These are phyloP conservation scores for Opisthocomus hoazin DNA, from an alignment of 2,113 vertebrate species.

Conservation along the genomic window DNA sequence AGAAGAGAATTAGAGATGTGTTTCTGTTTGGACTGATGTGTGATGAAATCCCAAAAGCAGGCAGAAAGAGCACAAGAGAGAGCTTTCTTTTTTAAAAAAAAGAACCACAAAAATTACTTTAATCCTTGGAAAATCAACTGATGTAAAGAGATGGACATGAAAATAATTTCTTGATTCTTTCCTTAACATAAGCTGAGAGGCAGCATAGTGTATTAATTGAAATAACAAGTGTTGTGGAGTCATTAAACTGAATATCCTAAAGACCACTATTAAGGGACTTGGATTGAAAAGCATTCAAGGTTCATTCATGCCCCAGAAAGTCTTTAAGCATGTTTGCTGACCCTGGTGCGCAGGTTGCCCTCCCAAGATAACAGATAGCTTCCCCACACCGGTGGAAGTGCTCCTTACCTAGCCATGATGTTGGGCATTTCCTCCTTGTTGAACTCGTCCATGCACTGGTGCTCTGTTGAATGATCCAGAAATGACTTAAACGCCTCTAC, in stretches of 20 bases:
- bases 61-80: neutral
- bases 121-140: conserved; percentile 34
- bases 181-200: neutral
- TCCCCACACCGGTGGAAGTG: accelerated
- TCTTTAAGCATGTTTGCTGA: neutral
- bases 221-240: neutral
- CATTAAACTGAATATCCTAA: neutral
- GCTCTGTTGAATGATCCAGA: conserved; percentile 83
- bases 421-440: conserved; percentile 72
- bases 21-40: neutral
- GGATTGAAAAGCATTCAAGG: neutral
- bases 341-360: neutral
- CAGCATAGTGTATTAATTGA: neutral
- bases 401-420: conserved; percentile 73
- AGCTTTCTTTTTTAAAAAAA: neutral
- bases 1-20: conserved; percentile 10
- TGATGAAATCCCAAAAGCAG: neutral
- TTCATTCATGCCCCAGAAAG: neutral
- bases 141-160: neutral
- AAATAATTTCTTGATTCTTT: conserved; percentile 17
- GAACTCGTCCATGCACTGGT: conserved; percentile 83
- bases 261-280: neutral
- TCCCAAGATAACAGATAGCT: neutral
- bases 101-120: neutral
- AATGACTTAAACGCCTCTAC: conserved; percentile 79